A percentile compares a stretch with the other conserved stretches of the same genome.
Conservation (phyloP, 2,888 invertebrate genomes). For the Odontothrips loti region DNA sequence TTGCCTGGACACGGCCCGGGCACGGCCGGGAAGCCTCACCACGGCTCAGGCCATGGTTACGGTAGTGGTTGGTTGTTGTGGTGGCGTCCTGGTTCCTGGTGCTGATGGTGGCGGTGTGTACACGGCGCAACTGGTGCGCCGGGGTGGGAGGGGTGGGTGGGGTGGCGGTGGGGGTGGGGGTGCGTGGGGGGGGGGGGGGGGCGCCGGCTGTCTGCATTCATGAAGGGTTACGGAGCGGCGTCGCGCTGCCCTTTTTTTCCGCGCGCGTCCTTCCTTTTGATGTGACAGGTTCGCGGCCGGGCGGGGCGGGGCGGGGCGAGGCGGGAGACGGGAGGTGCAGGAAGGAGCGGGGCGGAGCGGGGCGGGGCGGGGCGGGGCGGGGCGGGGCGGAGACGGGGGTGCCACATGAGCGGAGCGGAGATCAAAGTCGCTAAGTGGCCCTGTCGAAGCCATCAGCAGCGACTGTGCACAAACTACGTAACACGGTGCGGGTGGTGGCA, state of each 20-base stretch:
- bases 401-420: neutral
- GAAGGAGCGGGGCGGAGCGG: neutral
- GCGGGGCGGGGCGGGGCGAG: neutral
- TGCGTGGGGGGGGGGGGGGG: neutral
- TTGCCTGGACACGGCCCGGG: too few species aligned
- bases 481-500: neutral
- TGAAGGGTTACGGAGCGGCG: constrained; percentile 4
- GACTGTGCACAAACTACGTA: neutral
- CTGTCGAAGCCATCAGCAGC: neutral
- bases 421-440: constrained; percentile 12
- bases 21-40: too few species aligned
- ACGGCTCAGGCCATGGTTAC: too few species aligned
- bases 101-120: neutral
- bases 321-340: neutral
- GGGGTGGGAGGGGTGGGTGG: neutral
- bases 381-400: too few species aligned
- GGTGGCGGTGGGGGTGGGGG: neutral
- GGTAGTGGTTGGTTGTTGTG: too few species aligned
- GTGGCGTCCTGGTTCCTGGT: too few species aligned
- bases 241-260: neutral
- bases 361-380: neutral
- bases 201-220: constrained; percentile 6
- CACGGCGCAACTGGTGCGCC: neutral
- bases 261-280: neutral
- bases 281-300: constrained; percentile 3